Percentiles rank a stretch among this genome's conserved stretches.
These are phyloP conservation scores for Penaeus vannamei DNA, from an alignment of 1,140 invertebrate genomes.

Conservation along the genomic window DNA sequence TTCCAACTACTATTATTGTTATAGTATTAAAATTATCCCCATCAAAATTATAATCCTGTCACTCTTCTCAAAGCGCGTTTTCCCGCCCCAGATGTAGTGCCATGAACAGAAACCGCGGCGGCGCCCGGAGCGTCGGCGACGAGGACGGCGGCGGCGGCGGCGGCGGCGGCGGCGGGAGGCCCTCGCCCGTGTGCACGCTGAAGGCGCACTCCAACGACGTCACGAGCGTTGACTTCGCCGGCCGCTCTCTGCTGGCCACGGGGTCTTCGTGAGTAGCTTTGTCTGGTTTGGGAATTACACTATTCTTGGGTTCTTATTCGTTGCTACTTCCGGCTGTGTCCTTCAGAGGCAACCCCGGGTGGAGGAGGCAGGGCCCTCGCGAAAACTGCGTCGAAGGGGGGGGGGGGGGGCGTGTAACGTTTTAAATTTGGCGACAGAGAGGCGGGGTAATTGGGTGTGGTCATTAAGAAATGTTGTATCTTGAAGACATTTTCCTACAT, in stretches of 20 bases:
- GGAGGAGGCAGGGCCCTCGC: no score
- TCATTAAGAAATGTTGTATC: no score
- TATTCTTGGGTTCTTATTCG: neutral
- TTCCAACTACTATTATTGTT: neutral
- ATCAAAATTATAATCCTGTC: neutral
- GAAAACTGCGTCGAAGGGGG: no score
- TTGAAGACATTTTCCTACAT: no score
- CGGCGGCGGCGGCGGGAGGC: neutral
- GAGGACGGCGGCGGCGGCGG: slow-evolving; percentile 9
- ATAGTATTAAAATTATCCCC: neutral
- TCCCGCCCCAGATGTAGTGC: slow-evolving; percentile 35
- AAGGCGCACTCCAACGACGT: slow-evolving; percentile 78
- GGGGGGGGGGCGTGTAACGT: no score
- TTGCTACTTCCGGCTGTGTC: no score
- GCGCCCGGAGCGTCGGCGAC: slow-evolving; percentile 8
- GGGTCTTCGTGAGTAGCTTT: slow-evolving; percentile 76
- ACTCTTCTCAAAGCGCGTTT: neutral
- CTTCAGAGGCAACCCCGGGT: no score
- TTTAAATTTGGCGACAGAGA: no score
- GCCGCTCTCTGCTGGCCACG: slow-evolving; percentile 76
- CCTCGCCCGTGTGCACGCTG: slow-evolving; percentile 70
- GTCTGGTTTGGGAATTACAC: neutral
- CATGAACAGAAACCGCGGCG: slow-evolving; percentile 25
- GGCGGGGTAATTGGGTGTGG: no score
- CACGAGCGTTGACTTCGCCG: slow-evolving; percentile 78